phyloP scores from a whole-genome alignment of 2,888 invertebrate genomes.

The Caenorhabditis afra region DNA sequence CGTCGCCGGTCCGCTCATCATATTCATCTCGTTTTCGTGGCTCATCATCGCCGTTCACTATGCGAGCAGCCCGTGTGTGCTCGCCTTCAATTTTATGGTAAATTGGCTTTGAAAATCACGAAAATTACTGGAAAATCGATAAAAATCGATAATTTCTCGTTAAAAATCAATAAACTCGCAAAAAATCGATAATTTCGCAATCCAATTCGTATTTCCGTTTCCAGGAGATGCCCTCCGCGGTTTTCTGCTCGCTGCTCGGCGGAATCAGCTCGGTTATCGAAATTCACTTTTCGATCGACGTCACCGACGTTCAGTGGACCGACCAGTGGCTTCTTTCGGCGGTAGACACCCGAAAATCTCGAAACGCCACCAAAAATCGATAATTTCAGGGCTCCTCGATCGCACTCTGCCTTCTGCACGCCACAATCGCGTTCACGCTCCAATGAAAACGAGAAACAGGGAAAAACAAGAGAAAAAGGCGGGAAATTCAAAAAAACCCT shows the following conservation, averaged over 20 bases:
- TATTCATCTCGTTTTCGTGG: conserved; percentile 71
- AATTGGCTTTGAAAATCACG: not conserved
- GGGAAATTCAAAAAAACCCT: too few relatives aligned
- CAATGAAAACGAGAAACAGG: conserved; percentile 61
- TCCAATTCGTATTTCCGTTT: conserved; percentile 1
- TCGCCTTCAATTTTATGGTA: conserved; percentile 74
- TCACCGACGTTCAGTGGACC: conserved; percentile 69
- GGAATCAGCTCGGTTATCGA: conserved; percentile 77
- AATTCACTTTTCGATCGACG: conserved; percentile 76
- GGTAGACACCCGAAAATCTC: conserved; percentile 41
- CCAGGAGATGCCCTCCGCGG: conserved; percentile 78
- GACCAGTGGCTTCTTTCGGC: conserved; percentile 74
- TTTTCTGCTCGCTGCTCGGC: conserved; percentile 73
- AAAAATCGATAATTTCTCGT: too few relatives aligned
- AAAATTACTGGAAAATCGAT: not conserved
- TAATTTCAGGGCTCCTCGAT: conserved; percentile 68
- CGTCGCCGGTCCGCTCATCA: conserved; percentile 68
- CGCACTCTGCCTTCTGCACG: conserved; percentile 73
- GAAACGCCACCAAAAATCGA: not conserved
- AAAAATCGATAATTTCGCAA: too few relatives aligned
- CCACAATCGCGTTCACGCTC: conserved; percentile 72
- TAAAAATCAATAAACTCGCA: too few relatives aligned
- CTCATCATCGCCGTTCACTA: conserved; percentile 69
- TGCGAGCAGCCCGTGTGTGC: conserved; percentile 65
- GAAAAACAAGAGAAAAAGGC: too few relatives aligned